Conservation (phyloP, 2,888 invertebrate genomes). For the Eurois occulta region DNA sequence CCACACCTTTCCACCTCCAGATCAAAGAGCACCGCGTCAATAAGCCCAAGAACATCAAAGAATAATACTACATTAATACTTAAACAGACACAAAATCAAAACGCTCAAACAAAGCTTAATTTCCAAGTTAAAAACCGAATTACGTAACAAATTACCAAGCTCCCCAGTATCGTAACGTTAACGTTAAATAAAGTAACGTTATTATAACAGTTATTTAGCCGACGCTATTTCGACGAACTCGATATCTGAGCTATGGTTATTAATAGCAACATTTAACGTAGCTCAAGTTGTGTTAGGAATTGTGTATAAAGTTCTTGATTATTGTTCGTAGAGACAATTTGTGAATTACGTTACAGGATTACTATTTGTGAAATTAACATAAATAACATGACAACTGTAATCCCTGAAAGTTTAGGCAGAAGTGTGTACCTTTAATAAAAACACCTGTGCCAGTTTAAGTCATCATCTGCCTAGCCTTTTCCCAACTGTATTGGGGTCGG, state of each 20-base stretch:
- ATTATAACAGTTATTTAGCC: constrained; percentile 13
- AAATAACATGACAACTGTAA: neutral
- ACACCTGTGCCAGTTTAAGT: neutral
- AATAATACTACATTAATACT: neutral
- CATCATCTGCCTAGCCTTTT: no score
- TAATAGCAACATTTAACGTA: constrained; percentile 19
- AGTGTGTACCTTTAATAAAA: neutral
- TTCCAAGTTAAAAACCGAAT: constrained; percentile 18
- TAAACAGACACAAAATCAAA: neutral
- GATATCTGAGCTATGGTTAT: constrained; percentile 23
- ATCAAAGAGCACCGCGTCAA: neutral
- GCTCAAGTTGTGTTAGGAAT: constrained; percentile 3
- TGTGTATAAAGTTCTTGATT: constrained; percentile 8
- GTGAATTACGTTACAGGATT: neutral
- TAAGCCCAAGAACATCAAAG: neutral
- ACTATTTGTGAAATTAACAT: neutral
- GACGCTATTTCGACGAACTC: neutral
- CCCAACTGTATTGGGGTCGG: no score
- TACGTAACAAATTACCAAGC: constrained; percentile 9
- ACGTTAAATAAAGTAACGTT: constrained; percentile 14
- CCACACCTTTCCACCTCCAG: neutral
- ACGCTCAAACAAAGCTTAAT: neutral
- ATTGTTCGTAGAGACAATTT: neutral
- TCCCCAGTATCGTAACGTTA: neutral
- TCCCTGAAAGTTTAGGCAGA: neutral